Percentiles rank a stretch among this genome's conserved stretches.
phyloP scores from a whole-genome alignment of 2,113 vertebrate genomes.

The Dasyornis broadbenti region DNA sequence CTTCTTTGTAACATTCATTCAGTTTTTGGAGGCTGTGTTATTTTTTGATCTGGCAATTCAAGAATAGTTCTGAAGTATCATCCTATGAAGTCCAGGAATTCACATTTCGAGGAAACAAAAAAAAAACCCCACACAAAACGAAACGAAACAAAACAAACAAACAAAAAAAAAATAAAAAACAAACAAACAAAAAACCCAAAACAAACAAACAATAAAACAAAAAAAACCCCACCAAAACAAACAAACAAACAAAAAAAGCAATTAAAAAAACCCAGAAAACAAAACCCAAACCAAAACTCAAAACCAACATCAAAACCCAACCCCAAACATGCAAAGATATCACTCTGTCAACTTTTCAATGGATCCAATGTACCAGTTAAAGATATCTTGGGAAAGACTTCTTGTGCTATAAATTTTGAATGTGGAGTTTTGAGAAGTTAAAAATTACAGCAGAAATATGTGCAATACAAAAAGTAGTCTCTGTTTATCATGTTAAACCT shows the following conservation, averaged over 20 bases:
- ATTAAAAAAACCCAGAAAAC: accelerated
- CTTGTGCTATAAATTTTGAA: background rate
- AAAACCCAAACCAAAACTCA: background rate
- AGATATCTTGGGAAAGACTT: background rate
- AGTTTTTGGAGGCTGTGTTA: background rate
- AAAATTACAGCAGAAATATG: background rate
- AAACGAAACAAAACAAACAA: too few relatives aligned
- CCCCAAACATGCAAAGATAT: background rate
- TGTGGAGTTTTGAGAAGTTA: background rate
- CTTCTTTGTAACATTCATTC: background rate
- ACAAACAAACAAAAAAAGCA: background rate
- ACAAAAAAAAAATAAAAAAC: too few relatives aligned
- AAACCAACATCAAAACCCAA: background rate
- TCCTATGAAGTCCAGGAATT: background rate
- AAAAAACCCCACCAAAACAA: too few relatives aligned
- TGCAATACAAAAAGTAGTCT: background rate
- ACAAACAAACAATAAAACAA: too few relatives aligned
- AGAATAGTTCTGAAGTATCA: background rate
- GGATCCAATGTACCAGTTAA: background rate
- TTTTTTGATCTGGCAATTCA: background rate
- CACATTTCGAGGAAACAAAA: background rate
- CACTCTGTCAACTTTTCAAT: background rate
- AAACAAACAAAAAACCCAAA: too few relatives aligned
- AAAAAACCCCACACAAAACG: too few relatives aligned
- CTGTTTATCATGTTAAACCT: background rate